phyloP scores from a whole-genome alignment of 1,140 invertebrate species.

The Trachymyrmex cornetzi region DNA sequence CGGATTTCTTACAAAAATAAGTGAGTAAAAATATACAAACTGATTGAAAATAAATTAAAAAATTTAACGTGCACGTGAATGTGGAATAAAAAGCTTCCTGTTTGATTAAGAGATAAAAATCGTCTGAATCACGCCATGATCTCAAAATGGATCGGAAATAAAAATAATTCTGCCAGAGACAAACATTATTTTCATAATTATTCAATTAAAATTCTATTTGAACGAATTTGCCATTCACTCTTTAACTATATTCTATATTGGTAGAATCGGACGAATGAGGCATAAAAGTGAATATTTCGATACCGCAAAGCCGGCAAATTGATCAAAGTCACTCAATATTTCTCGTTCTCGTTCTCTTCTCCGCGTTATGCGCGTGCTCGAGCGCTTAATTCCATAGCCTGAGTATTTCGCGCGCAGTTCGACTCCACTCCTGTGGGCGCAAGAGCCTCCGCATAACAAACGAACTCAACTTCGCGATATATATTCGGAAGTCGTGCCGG shows the following conservation, averaged over 20 bases:
- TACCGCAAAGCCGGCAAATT: constrained; percentile 5
- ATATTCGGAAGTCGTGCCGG: constrained; percentile 63
- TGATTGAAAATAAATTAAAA: background rate
- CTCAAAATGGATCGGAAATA: background rate
- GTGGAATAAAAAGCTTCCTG: background rate
- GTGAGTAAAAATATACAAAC: background rate
- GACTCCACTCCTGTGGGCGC: background rate
- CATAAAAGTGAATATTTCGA: background rate
- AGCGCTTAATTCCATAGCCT: constrained; percentile 45
- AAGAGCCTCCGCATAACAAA: constrained; percentile 36
- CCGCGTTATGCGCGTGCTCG: background rate
- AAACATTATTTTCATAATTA: constrained; percentile 27
- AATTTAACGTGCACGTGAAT: background rate
- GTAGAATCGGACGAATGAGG: background rate
- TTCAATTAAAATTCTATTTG: constrained; percentile 22
- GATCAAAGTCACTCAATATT: constrained; percentile 28
- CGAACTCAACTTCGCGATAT: constrained; percentile 60
- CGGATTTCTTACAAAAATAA: background rate
- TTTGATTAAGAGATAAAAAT: constrained; percentile 5
- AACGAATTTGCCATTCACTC: background rate
- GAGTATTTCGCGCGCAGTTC: constrained; percentile 31
- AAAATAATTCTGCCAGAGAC: background rate
- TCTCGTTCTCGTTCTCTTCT: background rate
- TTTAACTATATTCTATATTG: background rate
- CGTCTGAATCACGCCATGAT: background rate